These are phyloP conservation scores for Thaumatotibia leucotreta DNA, from an alignment of 1,140 invertebrate species.

Conservation along the genomic window DNA sequence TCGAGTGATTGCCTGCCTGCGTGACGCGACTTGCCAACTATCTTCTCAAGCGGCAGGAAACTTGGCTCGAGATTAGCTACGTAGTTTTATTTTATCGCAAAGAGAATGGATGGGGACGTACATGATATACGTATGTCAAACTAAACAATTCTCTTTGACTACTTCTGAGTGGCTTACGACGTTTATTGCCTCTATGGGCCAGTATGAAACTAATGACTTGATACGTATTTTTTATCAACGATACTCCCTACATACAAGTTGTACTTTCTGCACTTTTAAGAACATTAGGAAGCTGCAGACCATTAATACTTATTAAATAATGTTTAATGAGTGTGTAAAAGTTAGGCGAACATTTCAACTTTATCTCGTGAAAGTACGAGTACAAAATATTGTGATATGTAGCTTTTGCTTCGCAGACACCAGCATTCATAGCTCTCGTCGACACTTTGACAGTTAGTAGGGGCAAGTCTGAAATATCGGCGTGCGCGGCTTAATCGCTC, in stretches of 20 bases:
- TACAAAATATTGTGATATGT: slow-evolving; percentile 21
- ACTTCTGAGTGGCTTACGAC: no score
- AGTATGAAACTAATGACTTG: no score
- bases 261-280: no score
- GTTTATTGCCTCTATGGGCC: no score
- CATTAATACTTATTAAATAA: background rate
- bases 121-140: no score
- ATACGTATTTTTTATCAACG: no score
- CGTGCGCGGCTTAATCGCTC: slow-evolving; percentile 73
- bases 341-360: background rate
- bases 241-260: no score
- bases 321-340: no score
- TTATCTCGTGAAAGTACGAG: background rate
- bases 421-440: slow-evolving; percentile 40
- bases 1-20: slow-evolving; percentile 67
- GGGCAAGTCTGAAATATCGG: slow-evolving; percentile 73
- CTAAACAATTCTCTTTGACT: no score
- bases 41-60: slow-evolving; percentile 46
- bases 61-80: slow-evolving; percentile 43
- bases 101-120: background rate
- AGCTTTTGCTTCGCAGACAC: slow-evolving; percentile 17
- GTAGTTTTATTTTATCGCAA: slow-evolving; percentile 35
- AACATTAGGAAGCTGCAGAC: no score
- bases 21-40: slow-evolving; percentile 67
- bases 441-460: slow-evolving; percentile 72